phyloP scores from a whole-genome alignment of 2,888 invertebrate genomes.

The Bombylius major region DNA sequence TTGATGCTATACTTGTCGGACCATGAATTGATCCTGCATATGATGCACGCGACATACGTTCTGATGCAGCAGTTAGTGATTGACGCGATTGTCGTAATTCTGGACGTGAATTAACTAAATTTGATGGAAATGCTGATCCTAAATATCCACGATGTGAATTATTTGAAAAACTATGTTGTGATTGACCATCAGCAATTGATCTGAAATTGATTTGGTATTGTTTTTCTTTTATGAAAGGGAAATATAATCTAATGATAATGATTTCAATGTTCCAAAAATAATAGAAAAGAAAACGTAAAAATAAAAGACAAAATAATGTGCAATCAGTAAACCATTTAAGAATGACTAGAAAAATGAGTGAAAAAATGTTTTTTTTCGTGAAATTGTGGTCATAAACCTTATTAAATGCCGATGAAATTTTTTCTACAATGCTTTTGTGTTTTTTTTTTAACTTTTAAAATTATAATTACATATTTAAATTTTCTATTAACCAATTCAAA shows the following conservation, averaged over 20 bases:
- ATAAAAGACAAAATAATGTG: too few relatives aligned
- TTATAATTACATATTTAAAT: too few relatives aligned
- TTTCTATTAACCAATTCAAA: too few relatives aligned
- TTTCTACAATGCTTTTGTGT: too few relatives aligned
- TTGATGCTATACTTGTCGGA: constrained; percentile 44
- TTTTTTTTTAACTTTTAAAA: too few relatives aligned
- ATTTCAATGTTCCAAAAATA: not conserved
- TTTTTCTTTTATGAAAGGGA: too few relatives aligned
- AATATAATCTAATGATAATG: not conserved
- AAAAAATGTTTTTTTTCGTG: too few relatives aligned
- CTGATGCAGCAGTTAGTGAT: constrained; percentile 69
- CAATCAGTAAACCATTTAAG: too few relatives aligned
- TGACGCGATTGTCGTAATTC: constrained; percentile 78
- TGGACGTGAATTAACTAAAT: constrained; percentile 64
- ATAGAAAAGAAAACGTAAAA: too few relatives aligned
- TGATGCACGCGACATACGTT: constrained; percentile 64
- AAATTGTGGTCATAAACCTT: too few relatives aligned
- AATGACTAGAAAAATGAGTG: too few relatives aligned
- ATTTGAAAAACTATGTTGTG: constrained; percentile 79
- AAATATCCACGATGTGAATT: constrained; percentile 62
- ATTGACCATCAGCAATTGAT: constrained; percentile 78
- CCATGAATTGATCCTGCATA: constrained; percentile 53
- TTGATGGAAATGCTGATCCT: constrained; percentile 53
- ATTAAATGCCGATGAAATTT: too few relatives aligned
- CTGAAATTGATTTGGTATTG: constrained; percentile 29